These are phyloP conservation scores for Drosophila atripex DNA, from an alignment of 2,888 invertebrate genomes.

Conservation along the genomic window DNA sequence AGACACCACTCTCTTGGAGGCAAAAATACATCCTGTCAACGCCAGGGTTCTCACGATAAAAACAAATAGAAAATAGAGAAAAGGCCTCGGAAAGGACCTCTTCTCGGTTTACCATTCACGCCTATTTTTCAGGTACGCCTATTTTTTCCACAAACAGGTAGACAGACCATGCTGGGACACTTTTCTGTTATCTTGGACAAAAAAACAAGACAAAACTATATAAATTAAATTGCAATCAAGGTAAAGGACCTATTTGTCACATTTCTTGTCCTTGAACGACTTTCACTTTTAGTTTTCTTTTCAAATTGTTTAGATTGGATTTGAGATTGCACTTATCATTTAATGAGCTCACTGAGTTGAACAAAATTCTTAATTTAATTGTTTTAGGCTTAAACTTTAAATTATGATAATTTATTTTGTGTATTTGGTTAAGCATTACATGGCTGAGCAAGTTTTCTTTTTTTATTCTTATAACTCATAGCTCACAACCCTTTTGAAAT, in stretches of 20 bases:
- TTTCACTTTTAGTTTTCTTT: constrained; percentile 41
- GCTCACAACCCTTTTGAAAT: not conserved
- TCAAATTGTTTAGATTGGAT: no score
- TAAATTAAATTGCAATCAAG: constrained; percentile 6
- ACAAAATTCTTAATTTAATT: not conserved
- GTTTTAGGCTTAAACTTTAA: constrained; percentile 8
- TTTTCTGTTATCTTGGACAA: constrained; percentile 2
- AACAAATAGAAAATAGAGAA: constrained; percentile 9
- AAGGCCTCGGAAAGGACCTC: constrained; percentile 16
- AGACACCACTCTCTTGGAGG: not conserved
- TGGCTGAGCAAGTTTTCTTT: constrained; percentile 52
- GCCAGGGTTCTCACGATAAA: constrained; percentile 31
- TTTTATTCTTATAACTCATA: not conserved
- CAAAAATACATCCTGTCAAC: constrained; percentile 34
- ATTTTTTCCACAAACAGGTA: constrained; percentile 18
- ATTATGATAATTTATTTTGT: constrained; percentile 50
- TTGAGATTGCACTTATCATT: constrained; percentile 15
- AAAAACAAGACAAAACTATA: not conserved
- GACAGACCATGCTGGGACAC: constrained; percentile 11
- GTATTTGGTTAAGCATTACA: constrained; percentile 57
- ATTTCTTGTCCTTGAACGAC: constrained; percentile 24
- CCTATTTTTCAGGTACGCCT: constrained; percentile 28
- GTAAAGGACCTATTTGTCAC: not conserved
- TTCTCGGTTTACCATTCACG: constrained; percentile 26
- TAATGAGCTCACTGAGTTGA: constrained; percentile 44